These are phyloP conservation scores for Zelleria hepariella DNA, from an alignment of 2,888 invertebrate genomes.

Conservation along the genomic window DNA sequence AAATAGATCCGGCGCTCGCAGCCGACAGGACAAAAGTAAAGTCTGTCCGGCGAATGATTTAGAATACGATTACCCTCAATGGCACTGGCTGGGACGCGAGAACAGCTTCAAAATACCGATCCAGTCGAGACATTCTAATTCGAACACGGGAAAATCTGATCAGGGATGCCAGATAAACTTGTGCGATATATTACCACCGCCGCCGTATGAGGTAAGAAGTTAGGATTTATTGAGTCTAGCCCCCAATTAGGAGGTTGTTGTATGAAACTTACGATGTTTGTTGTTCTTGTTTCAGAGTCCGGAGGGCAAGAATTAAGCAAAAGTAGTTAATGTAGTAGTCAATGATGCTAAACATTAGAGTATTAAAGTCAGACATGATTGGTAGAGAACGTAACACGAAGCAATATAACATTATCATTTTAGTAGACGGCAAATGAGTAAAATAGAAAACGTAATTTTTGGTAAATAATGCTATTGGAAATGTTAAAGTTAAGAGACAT, in stretches of 20 bases:
- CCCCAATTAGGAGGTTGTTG: background rate
- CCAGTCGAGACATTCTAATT: slow-evolving; percentile 63
- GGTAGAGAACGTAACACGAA: slow-evolving; percentile 24
- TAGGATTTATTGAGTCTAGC: background rate
- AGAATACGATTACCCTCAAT: slow-evolving; percentile 67
- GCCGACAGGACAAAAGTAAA: slow-evolving; percentile 67
- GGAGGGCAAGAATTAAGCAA: slow-evolving; percentile 43
- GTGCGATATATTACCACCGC: slow-evolving; percentile 77
- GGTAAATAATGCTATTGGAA: background rate
- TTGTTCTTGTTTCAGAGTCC: slow-evolving; percentile 50
- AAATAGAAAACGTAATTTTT: background rate
- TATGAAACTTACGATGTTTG: background rate
- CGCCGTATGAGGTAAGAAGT: slow-evolving; percentile 69
- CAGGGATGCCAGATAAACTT: slow-evolving; percentile 74
- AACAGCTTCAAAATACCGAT: slow-evolving; percentile 70
- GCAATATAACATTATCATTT: slow-evolving; percentile 39
- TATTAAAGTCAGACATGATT: background rate
- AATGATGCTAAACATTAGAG: background rate
- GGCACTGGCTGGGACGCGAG: slow-evolving; percentile 66
- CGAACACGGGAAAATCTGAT: slow-evolving; percentile 62
- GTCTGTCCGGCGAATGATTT: slow-evolving; percentile 63
- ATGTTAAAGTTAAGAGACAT: slow-evolving; percentile 24
- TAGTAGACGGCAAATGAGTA: slow-evolving; percentile 12
- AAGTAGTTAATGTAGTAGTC: slow-evolving; percentile 7
- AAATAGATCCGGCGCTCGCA: slow-evolving; percentile 61